Percentiles rank a stretch among this genome's conserved stretches.
Evolutionary conservation across 2,888 invertebrate species (phyloP).

Genomic region (Aricia artaxerxes): DNA sequence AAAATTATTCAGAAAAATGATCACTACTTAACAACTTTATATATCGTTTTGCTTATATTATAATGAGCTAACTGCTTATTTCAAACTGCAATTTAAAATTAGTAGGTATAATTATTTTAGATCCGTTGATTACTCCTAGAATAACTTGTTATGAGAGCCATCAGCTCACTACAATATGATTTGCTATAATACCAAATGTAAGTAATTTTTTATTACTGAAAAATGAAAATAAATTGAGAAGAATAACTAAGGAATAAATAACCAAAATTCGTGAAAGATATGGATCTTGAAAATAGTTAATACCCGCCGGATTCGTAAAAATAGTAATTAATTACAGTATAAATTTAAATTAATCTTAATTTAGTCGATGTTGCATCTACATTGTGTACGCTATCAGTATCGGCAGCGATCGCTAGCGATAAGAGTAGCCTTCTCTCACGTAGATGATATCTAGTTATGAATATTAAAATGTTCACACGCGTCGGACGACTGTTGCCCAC

Average conservation of each 20-base stretch:
- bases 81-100: not conserved
- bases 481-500: conserved; percentile 36
- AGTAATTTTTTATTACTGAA: not conserved
- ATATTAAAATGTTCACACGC: conserved; percentile 29
- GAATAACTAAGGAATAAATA: not conserved
- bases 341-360: not conserved
- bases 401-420: not conserved
- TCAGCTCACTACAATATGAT: not conserved
- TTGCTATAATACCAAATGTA: no score
- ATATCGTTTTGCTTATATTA: not conserved
- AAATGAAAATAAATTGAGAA: not conserved
- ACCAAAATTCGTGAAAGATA: not conserved
- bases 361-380: not conserved
- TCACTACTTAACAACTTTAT: not conserved
- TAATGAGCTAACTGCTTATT: not conserved
- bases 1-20: not conserved
- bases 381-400: not conserved
- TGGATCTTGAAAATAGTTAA: no score
- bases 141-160: not conserved
- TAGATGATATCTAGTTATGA: conserved; percentile 3
- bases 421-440: not conserved
- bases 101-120: not conserved
- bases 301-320: no score
- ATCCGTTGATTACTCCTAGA: not conserved
- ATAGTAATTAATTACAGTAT: not conserved